A percentile compares a stretch with the other conserved stretches of the same genome.
Evolutionary conservation across 2,797 vertebrate species (phyloP).

Genomic region (Choloepus didactylus): DNA sequence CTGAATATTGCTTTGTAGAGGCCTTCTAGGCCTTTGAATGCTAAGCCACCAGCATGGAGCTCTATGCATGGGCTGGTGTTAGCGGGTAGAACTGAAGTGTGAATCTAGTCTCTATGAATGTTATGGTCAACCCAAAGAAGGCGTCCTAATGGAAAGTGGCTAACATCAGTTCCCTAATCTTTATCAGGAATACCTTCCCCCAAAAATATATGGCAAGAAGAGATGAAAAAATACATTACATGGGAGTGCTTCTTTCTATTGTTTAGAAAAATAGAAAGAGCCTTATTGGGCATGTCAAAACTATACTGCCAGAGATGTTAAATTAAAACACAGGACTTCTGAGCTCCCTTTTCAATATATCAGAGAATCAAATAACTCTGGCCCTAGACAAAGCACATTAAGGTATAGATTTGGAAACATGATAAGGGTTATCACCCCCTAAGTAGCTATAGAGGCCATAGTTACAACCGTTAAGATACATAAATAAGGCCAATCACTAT

Average conservation of each 20-base stretch:
- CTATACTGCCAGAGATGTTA: not conserved
- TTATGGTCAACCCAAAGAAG: not conserved
- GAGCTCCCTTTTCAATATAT: not conserved
- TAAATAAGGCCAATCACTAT: not conserved
- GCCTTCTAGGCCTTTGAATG: not conserved
- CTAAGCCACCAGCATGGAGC: not conserved
- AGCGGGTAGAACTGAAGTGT: not conserved
- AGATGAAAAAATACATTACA: not conserved
- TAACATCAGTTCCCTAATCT: not conserved
- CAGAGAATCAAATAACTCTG: not conserved
- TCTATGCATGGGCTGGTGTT: not conserved
- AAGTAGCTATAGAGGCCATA: not conserved
- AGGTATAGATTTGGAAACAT: not conserved
- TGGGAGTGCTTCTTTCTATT: not conserved
- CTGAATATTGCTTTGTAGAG: not conserved
- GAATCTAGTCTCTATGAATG: not conserved
- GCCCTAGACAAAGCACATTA: not conserved
- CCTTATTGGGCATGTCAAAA: not conserved
- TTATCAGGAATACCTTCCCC: not conserved
- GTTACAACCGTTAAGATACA: not conserved
- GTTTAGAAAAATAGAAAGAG: constrained; percentile 14
- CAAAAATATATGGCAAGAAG: not conserved
- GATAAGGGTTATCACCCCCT: not conserved
- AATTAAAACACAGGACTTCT: constrained; percentile 37
- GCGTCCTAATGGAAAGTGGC: not conserved